Evolutionary conservation across 1,140 invertebrate genomes (phyloP), one percentile per base, ranked within the genome.

Genomic region (Arion vulgaris): DNA sequence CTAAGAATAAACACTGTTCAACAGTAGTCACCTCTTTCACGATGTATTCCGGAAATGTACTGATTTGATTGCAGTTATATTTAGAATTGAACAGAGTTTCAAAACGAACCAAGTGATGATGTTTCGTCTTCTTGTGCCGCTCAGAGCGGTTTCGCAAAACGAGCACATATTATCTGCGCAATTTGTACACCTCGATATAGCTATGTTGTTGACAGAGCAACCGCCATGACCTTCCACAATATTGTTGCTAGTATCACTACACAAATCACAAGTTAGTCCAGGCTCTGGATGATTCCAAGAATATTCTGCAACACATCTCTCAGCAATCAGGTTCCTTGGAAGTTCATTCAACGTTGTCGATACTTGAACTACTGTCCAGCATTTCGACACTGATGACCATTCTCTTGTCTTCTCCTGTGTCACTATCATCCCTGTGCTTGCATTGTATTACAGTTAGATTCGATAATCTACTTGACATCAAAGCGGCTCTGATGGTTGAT

Each of bases 71-170:
- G 28, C 71, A 7, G 0, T 73, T 39, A 49, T 13, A 4, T 7
- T 39, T n/a, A 28, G 13, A 11, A 23, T 73, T 73, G 15, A 26
- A 0, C 0, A 23, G 13, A 4, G 9, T 1, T 28, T 73, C 71
- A 41, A 39, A 39, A 23, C 1, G 32, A 39, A 84, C 28, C 34
- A 84, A 28, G 15, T 41, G 57, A 49, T 84, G 83, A 41, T 38
- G n/a, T 73, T 79, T 84, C 17, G 83, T 82, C 73, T 76, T 77
- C 53, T 82, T 81, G 28, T 84, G 83, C 53, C 83, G 79, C 83
- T 74, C 36, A 82, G 83, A 0, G 83, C 68, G 17, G 74, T 51
- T 66, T 84, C 83, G 80, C 83, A 84, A 32, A 78, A 49, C 2
- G 73, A 78, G 68, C 83, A 84, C 36, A 84, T 28, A 36, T 82